phyloP scores from a whole-genome alignment of 2,888 invertebrate genomes.

The Carcina quercana region DNA sequence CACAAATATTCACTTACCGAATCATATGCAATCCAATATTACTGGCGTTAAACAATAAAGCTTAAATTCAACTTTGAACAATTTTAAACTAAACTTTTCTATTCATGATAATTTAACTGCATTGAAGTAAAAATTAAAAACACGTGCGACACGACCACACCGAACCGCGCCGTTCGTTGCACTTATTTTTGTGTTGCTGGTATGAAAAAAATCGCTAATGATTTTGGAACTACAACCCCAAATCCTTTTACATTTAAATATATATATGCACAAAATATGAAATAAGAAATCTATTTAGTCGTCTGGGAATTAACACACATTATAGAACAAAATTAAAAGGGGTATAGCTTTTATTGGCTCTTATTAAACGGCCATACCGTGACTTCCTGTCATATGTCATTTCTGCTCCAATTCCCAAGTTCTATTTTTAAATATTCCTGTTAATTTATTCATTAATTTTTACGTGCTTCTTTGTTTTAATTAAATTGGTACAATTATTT shows the following conservation, averaged over 20 bases:
- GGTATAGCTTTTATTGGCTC: neutral
- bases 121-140: conserved; percentile 22
- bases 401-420: conserved; percentile 8
- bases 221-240: conserved; percentile 7
- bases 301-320: too few species aligned
- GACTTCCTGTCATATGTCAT: conserved; percentile 3
- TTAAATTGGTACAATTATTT: neutral
- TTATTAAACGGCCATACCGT: neutral
- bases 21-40: too few species aligned
- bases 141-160: conserved; percentile 38
- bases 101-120: conserved; percentile 24
- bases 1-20: conserved; percentile 39
- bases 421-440: conserved; percentile 29
- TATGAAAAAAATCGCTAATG: conserved; percentile 7
- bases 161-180: conserved; percentile 33
- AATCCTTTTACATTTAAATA: neutral
- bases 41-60: too few species aligned
- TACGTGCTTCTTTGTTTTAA: neutral
- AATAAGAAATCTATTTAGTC: too few species aligned
- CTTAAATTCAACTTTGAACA: too few species aligned
- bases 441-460: conserved; percentile 2
- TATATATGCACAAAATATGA: too few species aligned
- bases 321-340: too few species aligned
- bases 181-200: conserved; percentile 28
- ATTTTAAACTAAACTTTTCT: conserved; percentile 23